These are phyloP conservation scores for Tyto alba DNA, from an alignment of 2,113 vertebrate genomes.

Conservation along the genomic window DNA sequence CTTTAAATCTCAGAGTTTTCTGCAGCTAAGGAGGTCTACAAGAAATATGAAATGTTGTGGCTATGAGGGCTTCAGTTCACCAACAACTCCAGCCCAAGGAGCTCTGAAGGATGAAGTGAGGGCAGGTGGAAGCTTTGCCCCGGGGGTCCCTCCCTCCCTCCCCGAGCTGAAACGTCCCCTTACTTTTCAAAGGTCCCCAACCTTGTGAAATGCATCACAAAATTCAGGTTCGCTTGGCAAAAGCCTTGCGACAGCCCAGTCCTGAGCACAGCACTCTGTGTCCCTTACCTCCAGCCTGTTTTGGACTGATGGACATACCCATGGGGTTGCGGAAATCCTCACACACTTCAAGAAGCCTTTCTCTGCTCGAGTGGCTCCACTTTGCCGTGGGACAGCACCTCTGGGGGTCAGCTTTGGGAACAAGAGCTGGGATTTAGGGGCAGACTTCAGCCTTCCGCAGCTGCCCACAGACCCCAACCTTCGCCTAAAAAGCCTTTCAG, in stretches of 20 bases:
- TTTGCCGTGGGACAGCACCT: too few relatives aligned
- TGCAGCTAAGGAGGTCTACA: too few relatives aligned
- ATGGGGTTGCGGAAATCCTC: neutral
- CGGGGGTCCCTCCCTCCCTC: neutral
- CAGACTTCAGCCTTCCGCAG: neutral
- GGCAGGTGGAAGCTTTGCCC: neutral
- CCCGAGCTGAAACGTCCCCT: neutral
- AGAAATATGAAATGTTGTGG: too few relatives aligned
- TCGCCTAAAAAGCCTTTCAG: neutral
- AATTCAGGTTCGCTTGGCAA: neutral
- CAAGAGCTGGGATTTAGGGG: neutral
- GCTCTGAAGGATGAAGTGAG: neutral
- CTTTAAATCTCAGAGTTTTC: neutral
- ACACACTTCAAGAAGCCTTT: neutral
- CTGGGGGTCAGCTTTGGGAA: neutral
- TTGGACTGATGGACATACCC: rapidly evolving
- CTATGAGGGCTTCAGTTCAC: neutral
- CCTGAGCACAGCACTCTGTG: neutral
- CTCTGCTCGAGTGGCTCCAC: neutral
- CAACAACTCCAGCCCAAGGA: neutral
- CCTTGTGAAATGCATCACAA: neutral
- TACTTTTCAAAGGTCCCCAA: neutral
- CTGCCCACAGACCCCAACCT: neutral
- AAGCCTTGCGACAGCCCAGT: neutral
- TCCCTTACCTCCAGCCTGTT: neutral